phyloP scores from a whole-genome alignment of 1,140 invertebrate species.

The Pseudomyrmex pallidus region DNA sequence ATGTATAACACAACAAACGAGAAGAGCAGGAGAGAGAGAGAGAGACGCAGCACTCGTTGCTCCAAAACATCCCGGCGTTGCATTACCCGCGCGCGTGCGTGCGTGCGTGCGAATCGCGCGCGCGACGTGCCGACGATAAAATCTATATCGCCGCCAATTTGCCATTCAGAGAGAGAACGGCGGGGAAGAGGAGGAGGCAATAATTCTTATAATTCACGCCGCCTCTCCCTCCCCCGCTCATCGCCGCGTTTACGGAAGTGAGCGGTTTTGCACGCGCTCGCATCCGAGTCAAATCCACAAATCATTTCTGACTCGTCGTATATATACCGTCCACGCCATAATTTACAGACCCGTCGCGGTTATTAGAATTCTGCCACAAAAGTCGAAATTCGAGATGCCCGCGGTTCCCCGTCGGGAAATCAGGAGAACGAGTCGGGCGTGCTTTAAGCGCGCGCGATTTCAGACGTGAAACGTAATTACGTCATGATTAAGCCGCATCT shows the following conservation, averaged over 20 bases:
- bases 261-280: slow-evolving; percentile 67
- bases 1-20: neutral
- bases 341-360: slow-evolving; percentile 67
- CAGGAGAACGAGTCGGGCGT: neutral
- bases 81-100: neutral
- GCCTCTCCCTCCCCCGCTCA: too few species aligned
- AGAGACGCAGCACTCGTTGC: slow-evolving; percentile 14
- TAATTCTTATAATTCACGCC: slow-evolving; percentile 71
- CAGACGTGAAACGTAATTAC: slow-evolving; percentile 37
- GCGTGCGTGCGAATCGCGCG: slow-evolving; percentile 20
- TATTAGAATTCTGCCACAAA: slow-evolving; percentile 62
- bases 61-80: slow-evolving; percentile 55
- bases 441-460: slow-evolving; percentile 13
- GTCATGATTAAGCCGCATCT: slow-evolving; percentile 37
- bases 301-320: slow-evolving; percentile 47
- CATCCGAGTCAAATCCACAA: slow-evolving; percentile 65
- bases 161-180: slow-evolving; percentile 53
- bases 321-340: slow-evolving; percentile 15
- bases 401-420: slow-evolving; percentile 45
- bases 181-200: slow-evolving; percentile 30
- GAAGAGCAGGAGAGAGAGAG: neutral
- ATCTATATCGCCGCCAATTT: slow-evolving; percentile 68
- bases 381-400: slow-evolving; percentile 57
- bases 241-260: slow-evolving; percentile 66
- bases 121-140: slow-evolving; percentile 66